phyloP scores from a whole-genome alignment of 2,113 vertebrate species.

The Cathartes aura region DNA sequence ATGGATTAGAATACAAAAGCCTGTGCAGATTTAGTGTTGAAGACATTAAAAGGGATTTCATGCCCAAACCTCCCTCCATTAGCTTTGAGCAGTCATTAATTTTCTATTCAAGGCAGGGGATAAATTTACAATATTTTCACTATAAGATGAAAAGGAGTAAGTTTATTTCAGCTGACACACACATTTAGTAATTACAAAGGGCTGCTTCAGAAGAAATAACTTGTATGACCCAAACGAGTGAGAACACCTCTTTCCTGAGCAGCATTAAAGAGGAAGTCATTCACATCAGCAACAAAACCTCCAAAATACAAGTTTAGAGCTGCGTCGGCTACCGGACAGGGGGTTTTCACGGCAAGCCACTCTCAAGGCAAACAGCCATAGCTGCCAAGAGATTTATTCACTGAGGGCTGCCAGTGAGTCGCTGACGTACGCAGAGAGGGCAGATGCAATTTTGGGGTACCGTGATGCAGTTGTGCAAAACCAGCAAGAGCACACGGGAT shows the following conservation, averaged over 20 bases:
- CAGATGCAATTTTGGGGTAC: not conserved
- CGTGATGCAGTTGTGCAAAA: not conserved
- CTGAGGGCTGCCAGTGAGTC: not conserved
- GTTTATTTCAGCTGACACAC: not conserved
- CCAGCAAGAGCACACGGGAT: accelerated
- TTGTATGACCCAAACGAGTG: not conserved
- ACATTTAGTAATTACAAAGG: not conserved
- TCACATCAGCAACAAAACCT: not conserved
- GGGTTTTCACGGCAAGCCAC: not conserved
- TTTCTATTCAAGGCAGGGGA: not conserved
- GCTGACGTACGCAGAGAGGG: accelerated
- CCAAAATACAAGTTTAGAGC: not conserved
- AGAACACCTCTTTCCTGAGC: not conserved
- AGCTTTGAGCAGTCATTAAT: not conserved
- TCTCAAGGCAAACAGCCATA: not conserved
- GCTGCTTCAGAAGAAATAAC: not conserved
- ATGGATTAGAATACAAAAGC: not conserved
- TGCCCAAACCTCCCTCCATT: not conserved
- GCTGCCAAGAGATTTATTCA: not conserved
- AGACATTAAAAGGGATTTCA: not conserved
- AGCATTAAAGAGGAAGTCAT: not conserved
- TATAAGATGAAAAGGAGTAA: not conserved
- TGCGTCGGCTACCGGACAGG: not conserved
- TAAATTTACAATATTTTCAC: not conserved
- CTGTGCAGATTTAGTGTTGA: not conserved